phyloP scores from a whole-genome alignment of 2,113 vertebrate genomes.

The Erinaceus europaeus region DNA sequence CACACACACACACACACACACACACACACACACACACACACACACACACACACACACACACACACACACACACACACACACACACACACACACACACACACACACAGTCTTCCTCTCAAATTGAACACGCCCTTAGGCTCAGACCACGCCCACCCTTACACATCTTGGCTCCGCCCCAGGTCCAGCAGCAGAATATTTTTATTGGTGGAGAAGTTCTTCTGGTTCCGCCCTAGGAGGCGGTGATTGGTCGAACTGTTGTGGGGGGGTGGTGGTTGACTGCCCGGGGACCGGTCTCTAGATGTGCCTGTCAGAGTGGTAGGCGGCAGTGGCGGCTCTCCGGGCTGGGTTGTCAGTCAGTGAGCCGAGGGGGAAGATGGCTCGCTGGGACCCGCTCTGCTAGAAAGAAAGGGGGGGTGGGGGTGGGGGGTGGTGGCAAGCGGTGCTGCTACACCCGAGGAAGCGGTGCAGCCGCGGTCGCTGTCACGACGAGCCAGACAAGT shows the following conservation, averaged over 20 bases:
- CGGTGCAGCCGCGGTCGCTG: not conserved
- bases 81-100: too few relatives aligned
- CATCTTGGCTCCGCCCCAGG: not conserved
- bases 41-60: too few relatives aligned
- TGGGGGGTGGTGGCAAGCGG: too few relatives aligned
- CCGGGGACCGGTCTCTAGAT: slow-evolving; percentile 37
- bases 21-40: too few relatives aligned
- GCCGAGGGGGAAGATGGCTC: slow-evolving; percentile 72
- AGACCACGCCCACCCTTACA: slow-evolving; percentile 14
- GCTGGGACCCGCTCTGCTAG: slow-evolving; percentile 54
- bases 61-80: too few relatives aligned
- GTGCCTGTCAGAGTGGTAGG: slow-evolving; percentile 69
- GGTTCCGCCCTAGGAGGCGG: slow-evolving; percentile 8
- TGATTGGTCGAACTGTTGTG: slow-evolving; percentile 50
- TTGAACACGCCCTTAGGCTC: not conserved
- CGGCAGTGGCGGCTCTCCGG: slow-evolving; percentile 61
- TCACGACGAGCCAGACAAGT: not conserved
- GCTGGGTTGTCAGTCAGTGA: slow-evolving; percentile 67
- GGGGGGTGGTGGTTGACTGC: slow-evolving; percentile 69
- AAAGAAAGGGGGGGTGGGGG: slow-evolving; percentile 44
- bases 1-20: too few relatives aligned
- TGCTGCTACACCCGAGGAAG: slow-evolving; percentile 30
- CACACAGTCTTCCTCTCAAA: too few relatives aligned
- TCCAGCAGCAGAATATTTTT: not conserved
- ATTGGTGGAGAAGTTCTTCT: slow-evolving; percentile 67